Evolutionary conservation across 1,140 invertebrate genomes (phyloP), one percentile per base, ranked within the genome.

Genomic region (Pseudomyrmex cubaensis): DNA sequence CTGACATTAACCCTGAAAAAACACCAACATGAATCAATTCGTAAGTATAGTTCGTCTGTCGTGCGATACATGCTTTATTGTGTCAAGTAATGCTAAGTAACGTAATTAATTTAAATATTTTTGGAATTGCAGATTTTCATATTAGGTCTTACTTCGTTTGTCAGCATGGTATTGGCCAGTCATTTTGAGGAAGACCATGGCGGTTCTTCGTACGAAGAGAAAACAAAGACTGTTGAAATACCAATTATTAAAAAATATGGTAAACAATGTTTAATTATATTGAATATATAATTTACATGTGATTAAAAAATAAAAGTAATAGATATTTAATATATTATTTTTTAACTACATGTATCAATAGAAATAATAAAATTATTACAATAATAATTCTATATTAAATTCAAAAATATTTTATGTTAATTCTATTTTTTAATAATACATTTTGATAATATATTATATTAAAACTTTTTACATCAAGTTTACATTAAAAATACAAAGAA

Each of bases 221-320:
- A 94, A 80, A 86, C 96, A 0, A 96, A 96, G 91, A 95, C 95
- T 0, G 96, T 97, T 62, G 96, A 96, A 52, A 95, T 97, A 61
- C 96, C 96, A 9, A 96, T 97, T 82, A 95, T 96, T 72, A 97
- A 97, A 92, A 97, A 97, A 94, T 96, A 97, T 67, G 93, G 93
- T 93, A 75, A 89, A 89, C 5, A 35, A 35, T 35, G 35, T 35
- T 74, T 57, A 46, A 52, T 35, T 59, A 17, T 17, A 52, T 69
- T 15, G 1, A 63, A 15, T n/a, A 17, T 20, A 59, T 22, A 20
- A 20, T 20, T 20, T 20, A 20, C 20, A 20, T 20, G 20, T 20
- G 0, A 20, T 20, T 20, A 20, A 20, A 20, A 20, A 20, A 20
- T 20, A 20, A 20, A 20, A 20, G 20, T 20, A 20, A 20, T 20